These are phyloP conservation scores for Gallinago paraguaiae DNA, from an alignment of 2,113 vertebrate species.

Conservation along the genomic window DNA sequence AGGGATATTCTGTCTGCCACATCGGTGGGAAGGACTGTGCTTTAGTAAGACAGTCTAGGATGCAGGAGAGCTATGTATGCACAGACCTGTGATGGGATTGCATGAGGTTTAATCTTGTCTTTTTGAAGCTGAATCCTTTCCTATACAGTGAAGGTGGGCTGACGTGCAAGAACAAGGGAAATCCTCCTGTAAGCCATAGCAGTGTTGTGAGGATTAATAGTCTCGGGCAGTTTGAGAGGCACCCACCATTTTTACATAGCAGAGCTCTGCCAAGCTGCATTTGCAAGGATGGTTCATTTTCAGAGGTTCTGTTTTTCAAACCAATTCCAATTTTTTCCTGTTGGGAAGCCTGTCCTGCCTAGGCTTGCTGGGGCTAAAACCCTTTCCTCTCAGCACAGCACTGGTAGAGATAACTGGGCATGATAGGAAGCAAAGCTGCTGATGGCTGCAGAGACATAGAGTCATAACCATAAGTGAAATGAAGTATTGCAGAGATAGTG, in stretches of 20 bases:
- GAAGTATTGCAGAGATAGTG: background rate
- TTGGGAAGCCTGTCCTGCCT: background rate
- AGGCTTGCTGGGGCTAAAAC: background rate
- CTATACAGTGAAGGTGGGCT: background rate
- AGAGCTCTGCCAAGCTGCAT: background rate
- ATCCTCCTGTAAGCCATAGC: background rate
- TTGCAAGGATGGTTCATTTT: background rate
- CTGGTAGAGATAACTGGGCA: background rate
- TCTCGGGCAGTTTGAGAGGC: background rate
- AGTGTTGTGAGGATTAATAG: background rate
- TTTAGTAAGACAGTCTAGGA: background rate
- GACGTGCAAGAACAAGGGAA: rapidly evolving
- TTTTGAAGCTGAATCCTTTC: background rate
- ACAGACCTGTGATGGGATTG: background rate
- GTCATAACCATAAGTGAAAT: background rate
- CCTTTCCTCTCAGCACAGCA: background rate
- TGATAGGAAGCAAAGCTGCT: background rate
- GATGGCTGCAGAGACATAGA: background rate
- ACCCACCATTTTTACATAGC: background rate
- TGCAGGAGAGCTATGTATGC: background rate
- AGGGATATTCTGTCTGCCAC: background rate
- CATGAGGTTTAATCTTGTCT: background rate
- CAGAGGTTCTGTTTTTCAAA: background rate
- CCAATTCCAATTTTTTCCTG: background rate
- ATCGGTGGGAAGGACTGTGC: rapidly evolving